phyloP scores from a whole-genome alignment of 2,888 invertebrate genomes.

The Dynastes tityus region DNA sequence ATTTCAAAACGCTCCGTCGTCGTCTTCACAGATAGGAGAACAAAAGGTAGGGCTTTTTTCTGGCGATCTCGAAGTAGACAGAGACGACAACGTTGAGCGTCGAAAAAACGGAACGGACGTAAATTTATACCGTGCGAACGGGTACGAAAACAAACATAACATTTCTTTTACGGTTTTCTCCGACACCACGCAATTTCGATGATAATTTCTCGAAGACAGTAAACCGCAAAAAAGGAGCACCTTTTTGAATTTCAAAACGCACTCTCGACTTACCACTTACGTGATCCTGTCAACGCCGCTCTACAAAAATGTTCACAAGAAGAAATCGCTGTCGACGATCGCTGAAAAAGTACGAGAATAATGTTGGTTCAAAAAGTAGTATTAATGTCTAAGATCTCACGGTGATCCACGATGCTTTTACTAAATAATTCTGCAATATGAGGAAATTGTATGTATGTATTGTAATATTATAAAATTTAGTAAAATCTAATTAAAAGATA shows the following conservation, averaged over 20 bases:
- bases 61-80: slow-evolving; percentile 4
- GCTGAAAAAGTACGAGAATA: slow-evolving; percentile 26
- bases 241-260: slow-evolving; percentile 50
- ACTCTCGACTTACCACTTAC: slow-evolving; percentile 39
- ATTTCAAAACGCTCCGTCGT: slow-evolving; percentile 24
- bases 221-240: slow-evolving; percentile 42
- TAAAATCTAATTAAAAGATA: too few relatives aligned
- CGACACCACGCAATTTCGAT: slow-evolving; percentile 65
- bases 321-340: slow-evolving; percentile 12
- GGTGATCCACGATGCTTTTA: too few relatives aligned
- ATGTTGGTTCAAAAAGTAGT: neutral
- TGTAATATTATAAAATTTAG: too few relatives aligned
- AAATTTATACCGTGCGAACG: slow-evolving; percentile 68
- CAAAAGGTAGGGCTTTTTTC: slow-evolving; percentile 20
- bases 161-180: slow-evolving; percentile 64
- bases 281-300: slow-evolving; percentile 31
- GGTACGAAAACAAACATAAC: slow-evolving; percentile 66
- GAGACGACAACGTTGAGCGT: slow-evolving; percentile 8
- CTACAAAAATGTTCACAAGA: slow-evolving; percentile 35
- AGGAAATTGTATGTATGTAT: neutral
- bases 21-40: slow-evolving; percentile 15
- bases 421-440: neutral
- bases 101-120: slow-evolving; percentile 47
- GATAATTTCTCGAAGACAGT: slow-evolving; percentile 58
- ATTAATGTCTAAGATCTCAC: slow-evolving; percentile 4